Evolutionary conservation across 2,888 invertebrate species (phyloP).

Genomic region (Iselma pallidipennis): DNA sequence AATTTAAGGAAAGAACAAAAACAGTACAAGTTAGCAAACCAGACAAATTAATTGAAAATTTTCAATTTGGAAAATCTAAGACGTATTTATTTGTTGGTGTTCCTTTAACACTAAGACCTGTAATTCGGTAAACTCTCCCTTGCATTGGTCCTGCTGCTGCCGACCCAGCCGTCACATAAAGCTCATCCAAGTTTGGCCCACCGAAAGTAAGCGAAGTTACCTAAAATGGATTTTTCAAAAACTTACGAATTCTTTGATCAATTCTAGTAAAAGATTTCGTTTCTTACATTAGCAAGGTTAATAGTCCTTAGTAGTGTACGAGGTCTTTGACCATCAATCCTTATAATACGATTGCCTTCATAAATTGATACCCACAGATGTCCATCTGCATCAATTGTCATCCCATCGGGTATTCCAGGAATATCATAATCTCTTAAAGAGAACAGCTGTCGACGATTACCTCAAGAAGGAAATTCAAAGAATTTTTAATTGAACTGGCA

Average conservation of each 20-base stretch:
- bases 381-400: constrained; percentile 68
- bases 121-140: constrained; percentile 61
- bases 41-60: no score
- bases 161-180: constrained; percentile 68
- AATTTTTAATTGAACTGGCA: no score
- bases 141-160: constrained; percentile 61
- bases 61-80: no score
- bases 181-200: constrained; percentile 64
- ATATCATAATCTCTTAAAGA: constrained; percentile 57
- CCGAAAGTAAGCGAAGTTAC: constrained; percentile 72
- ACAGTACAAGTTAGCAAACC: no score
- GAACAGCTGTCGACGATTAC: constrained; percentile 64
- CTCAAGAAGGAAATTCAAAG: constrained; percentile 58
- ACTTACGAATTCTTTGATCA: no score
- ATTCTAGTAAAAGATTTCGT: no score
- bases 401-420: constrained; percentile 67
- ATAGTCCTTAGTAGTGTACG: constrained; percentile 61
- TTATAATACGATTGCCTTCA: constrained; percentile 65
- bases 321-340: constrained; percentile 60
- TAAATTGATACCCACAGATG: constrained; percentile 80
- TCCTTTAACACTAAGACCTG: no score
- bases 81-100: no score
- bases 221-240: constrained; percentile 64
- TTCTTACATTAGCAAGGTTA: no score
- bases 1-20: no score